These are phyloP conservation scores for Prinia subflava DNA, from an alignment of 2,113 vertebrate genomes.

Conservation along the genomic window DNA sequence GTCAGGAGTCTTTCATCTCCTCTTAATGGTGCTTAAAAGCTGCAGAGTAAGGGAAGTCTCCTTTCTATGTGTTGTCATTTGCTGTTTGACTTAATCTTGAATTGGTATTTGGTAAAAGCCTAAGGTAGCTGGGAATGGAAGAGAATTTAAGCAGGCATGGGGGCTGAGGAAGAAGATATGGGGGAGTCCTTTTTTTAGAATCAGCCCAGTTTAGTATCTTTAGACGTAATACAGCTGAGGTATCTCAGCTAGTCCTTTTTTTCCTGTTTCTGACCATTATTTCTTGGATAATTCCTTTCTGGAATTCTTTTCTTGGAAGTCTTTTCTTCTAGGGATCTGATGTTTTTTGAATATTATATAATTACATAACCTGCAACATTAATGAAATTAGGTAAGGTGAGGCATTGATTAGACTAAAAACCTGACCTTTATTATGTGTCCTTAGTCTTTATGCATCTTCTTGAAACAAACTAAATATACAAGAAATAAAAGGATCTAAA, in stretches of 20 bases:
- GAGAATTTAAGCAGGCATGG: rapidly evolving
- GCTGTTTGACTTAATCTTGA: neutral
- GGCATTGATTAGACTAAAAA: neutral
- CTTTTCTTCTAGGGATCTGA: neutral
- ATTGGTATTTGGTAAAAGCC: neutral
- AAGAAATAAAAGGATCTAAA: neutral
- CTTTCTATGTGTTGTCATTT: neutral
- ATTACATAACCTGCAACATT: neutral
- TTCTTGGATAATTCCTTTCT: neutral
- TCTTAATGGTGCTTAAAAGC: neutral
- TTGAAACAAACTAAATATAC: neutral
- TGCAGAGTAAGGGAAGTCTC: constrained; percentile 4
- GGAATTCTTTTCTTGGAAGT: neutral
- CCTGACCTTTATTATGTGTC: neutral
- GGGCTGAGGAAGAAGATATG: neutral
- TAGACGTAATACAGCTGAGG: neutral
- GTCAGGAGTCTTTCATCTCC: constrained; percentile 30
- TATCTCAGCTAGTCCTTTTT: neutral
- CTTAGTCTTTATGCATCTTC: neutral
- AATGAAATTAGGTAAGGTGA: neutral
- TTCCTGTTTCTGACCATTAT: neutral
- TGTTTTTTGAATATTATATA: neutral
- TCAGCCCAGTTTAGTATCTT: neutral
- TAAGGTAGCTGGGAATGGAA: neutral
- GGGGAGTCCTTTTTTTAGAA: neutral